phyloP scores from a whole-genome alignment of 2,888 invertebrate genomes.

The Nymphalis urticae region DNA sequence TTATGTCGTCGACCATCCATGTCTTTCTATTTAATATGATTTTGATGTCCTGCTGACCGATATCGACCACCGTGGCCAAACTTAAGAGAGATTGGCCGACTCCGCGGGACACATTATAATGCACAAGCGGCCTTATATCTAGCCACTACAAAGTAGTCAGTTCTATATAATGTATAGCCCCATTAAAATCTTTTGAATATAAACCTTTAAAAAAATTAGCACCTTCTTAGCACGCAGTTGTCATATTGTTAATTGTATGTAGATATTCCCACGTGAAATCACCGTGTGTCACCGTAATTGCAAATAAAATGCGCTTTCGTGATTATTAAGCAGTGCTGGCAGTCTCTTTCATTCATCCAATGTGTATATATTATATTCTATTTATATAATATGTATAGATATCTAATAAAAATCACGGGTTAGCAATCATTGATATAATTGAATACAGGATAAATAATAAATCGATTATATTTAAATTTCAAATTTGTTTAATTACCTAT shows the following conservation, averaged over 20 bases:
- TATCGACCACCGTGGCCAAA: too few species aligned
- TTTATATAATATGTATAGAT: too few species aligned
- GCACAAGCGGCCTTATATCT: too few species aligned
- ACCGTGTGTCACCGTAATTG: neutral
- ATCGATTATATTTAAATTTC: too few species aligned
- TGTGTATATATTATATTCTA: neutral
- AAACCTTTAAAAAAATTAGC: constrained; percentile 14
- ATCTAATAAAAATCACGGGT: too few species aligned
- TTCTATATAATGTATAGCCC: neutral
- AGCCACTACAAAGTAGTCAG: too few species aligned
- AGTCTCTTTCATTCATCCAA: neutral
- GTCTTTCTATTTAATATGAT: constrained; percentile 2
- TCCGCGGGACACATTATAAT: too few species aligned
- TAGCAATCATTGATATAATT: too few species aligned
- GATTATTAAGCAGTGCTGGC: neutral
- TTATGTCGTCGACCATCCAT: constrained; percentile 14
- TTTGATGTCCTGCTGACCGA: too few species aligned
- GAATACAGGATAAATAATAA: too few species aligned
- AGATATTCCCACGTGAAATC: neutral
- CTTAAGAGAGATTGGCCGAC: too few species aligned
- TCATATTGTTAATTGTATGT: constrained; percentile 3
- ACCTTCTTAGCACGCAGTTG: neutral
- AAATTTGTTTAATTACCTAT: too few species aligned
- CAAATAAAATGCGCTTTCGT: neutral
- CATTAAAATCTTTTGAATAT: constrained; percentile 14